Conservation (phyloP, 2,888 invertebrate genomes). For the Altica lythri region DNA sequence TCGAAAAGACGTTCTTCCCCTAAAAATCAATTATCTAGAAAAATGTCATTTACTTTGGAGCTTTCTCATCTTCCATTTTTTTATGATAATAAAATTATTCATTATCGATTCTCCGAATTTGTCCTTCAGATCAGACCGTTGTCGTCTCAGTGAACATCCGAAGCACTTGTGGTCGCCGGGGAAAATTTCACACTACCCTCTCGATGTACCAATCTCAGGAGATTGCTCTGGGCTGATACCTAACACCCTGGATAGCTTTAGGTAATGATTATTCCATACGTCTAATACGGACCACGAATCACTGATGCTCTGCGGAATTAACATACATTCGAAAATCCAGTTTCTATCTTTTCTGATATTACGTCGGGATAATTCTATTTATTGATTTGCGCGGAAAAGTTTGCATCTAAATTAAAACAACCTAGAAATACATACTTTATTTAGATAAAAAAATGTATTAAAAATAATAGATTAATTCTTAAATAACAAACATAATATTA, state of each 20-base stretch:
- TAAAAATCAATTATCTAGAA: slow-evolving; percentile 11
- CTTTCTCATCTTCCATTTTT: neutral
- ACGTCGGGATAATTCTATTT: neutral
- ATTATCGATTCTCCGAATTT: slow-evolving; percentile 2
- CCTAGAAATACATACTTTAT: too few species aligned
- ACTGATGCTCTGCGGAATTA: slow-evolving; percentile 9
- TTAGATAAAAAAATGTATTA: too few species aligned
- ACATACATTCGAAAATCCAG: neutral
- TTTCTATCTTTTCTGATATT: neutral
- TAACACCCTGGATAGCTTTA: slow-evolving; percentile 6
- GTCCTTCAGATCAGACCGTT: neutral
- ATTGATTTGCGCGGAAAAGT: too few species aligned
- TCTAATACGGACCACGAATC: slow-evolving; percentile 15
- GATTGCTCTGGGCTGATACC: slow-evolving; percentile 1
- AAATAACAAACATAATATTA: too few species aligned
- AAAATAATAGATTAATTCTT: too few species aligned
- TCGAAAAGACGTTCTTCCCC: slow-evolving; percentile 3
- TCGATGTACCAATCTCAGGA: slow-evolving; percentile 4
- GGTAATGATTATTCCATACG: slow-evolving; percentile 18
- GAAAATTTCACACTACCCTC: slow-evolving; percentile 4
- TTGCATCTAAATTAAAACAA: too few species aligned
- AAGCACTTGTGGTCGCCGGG: slow-evolving; percentile 4
- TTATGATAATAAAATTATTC: slow-evolving; percentile 17
- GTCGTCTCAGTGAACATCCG: neutral
- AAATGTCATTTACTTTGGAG: slow-evolving; percentile 12